Base-by-base conservation (phyloP, 2,888 invertebrate species). In the Brachylomia viminalis region DNA sequence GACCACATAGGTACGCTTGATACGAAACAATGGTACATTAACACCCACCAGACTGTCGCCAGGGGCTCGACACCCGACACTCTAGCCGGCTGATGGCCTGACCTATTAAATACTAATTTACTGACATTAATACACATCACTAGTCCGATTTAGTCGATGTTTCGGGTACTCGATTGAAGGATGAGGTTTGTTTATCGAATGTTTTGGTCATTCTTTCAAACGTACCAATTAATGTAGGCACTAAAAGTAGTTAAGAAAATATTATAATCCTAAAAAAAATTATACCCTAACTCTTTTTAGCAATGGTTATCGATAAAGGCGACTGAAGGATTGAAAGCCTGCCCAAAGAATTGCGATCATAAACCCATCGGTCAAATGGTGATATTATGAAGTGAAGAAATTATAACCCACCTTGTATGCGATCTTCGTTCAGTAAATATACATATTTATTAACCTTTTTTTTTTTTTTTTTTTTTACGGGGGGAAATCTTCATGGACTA, bases 51-150 rank as follows among this genome's bases (percentile, higher is more conserved):
- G 84, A 87, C 86, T 67, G 79, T 84, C 78, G 88, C 84, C 79
- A 74, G 68, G 69, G 77, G 69, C 83, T 68, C 72, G 88, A 67
- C 79, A 81, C 47, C 72, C 74, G 80, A 83, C 77, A 84, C 80
- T 77, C 65, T 59, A 78, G 82, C 75, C 73, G 78, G 38, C 79
- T 85, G 87, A 87, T 87, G 85, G 85, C 54, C 79, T 85, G 87
- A 88, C 87, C 87, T 87, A 87, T 88, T 88, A 87, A 88, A 87
- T 80, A 82, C 79, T 66, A 84, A 87, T 87, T 87, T 84, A 87
- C 84, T 68, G 76, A 83, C 80, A 80, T 83, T 73, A 66, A 86
- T 76, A 82, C 82, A 87, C 82, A 82, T 82, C 74, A 83, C 83
- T 82, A 80, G 72, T 78, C 52, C 49, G 77, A 77, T 86, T 86